Evolutionary conservation across 2,888 invertebrate species (phyloP).

Genomic region (Heliconius ismenius): DNA sequence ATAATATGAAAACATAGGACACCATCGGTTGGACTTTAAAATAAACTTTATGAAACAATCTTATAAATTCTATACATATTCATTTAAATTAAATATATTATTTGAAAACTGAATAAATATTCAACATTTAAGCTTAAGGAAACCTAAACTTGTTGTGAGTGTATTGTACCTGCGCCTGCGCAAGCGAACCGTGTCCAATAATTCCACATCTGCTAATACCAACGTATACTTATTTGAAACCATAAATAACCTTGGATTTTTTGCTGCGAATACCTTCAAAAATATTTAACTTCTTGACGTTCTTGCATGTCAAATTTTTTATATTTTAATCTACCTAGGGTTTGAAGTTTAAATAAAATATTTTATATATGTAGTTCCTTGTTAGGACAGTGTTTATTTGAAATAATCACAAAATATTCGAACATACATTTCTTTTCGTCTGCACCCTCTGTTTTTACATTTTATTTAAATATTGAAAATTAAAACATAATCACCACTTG

Average conservation of each 20-base stretch:
- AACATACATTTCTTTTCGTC: background rate
- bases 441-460: background rate
- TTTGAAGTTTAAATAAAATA: background rate
- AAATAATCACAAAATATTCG: background rate
- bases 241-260: constrained; percentile 4
- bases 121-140: background rate
- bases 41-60: too few species aligned
- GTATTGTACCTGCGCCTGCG: constrained; percentile 16
- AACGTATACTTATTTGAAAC: constrained; percentile 13
- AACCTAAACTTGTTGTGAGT: background rate
- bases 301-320: background rate
- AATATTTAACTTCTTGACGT: background rate
- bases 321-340: background rate
- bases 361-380: too few species aligned
- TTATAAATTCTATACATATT: too few species aligned
- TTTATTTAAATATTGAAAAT: background rate
- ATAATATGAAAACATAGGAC: too few species aligned
- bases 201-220: constrained; percentile 12
- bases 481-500: too few species aligned
- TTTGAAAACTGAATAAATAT: background rate
- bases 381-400: too few species aligned
- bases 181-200: constrained; percentile 29
- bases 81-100: too few species aligned
- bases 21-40: too few species aligned
- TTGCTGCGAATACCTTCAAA: background rate